Evolutionary conservation across 2,888 invertebrate genomes (phyloP), one percentile per base, ranked within the genome.

Genomic region (Hirtodrosophila confusa): DNA sequence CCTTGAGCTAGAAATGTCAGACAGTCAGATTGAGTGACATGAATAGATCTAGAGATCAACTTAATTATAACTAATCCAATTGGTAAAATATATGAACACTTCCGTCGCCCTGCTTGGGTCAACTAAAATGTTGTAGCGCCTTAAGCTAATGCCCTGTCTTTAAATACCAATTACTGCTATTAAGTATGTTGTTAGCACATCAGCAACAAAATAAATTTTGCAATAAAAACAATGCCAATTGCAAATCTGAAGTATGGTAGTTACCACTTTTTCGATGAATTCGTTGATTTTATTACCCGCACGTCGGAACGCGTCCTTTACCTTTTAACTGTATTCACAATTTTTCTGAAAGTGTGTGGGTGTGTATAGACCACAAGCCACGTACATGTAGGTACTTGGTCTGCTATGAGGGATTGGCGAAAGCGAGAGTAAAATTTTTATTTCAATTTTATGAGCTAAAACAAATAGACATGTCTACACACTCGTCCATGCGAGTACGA

Each of bases 401-500:
- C 31, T 29, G 23, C 39, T 27, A 29, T 40, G 50, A 50, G 31
- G 17, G 50, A 29, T 39, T 31, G 29, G 8, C n/a, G 36, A 47
- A 37, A 36, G 17, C 40, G 54, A 65, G 40, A 65, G 68, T 65
- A 68, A 29, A 40, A 50, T 55, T 60, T 68, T 69, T 68, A 68
- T 68, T 62, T 57, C 56, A 44, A 68, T 69, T 69, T 69, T 68
- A 69, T 63, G 62, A 56, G 40, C 54, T 55, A 43, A 35, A 39
- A 49, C 58, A 53, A 43, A 48, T 44, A 27, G 53, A 54, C 58
- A 58, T 36, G 40, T 55, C 49, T 54, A 40, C 27, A 27, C 4
- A 27, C 0, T 17, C 17, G 17, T 27, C 6, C 37, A 39, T 27
- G 33, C 44, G 3, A 12, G 29, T 11, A 44, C 47, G 48, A 53